phyloP scores from a whole-genome alignment of 2,888 invertebrate species.

The Yponomeuta sedellus region DNA sequence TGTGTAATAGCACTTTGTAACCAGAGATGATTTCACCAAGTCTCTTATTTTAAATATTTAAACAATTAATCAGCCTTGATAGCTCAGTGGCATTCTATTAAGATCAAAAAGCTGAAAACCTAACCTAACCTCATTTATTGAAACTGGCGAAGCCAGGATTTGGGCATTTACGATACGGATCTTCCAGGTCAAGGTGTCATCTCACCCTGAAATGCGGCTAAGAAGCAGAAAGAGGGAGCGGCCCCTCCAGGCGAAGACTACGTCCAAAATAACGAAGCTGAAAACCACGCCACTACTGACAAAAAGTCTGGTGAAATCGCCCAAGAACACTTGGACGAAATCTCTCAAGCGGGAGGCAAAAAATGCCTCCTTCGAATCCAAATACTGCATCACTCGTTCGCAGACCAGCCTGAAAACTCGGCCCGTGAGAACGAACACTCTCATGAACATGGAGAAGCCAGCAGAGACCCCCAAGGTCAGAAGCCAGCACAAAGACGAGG shows the following conservation, averaged over 20 bases:
- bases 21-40: too few species aligned
- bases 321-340: constrained; percentile 52
- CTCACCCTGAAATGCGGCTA: constrained; percentile 78
- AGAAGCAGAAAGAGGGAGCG: constrained; percentile 81
- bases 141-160: too few species aligned
- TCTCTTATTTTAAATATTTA: too few species aligned
- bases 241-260: constrained; percentile 59
- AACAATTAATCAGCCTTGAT: too few species aligned
- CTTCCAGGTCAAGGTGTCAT: constrained; percentile 47
- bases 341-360: constrained; percentile 46
- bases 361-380: constrained; percentile 48
- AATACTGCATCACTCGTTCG: constrained; percentile 54
- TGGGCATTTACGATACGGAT: background rate
- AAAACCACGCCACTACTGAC: constrained; percentile 43
- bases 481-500: constrained; percentile 47
- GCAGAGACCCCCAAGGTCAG: constrained; percentile 44
- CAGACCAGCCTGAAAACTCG: constrained; percentile 54
- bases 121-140: too few species aligned
- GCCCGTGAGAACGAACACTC: constrained; percentile 55
- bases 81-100: too few species aligned
- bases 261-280: constrained; percentile 42
- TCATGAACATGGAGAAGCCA: constrained; percentile 67
- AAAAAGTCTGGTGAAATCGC: constrained; percentile 39
- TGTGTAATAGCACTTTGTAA: too few species aligned
- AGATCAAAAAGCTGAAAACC: too few species aligned